Base-by-base conservation (phyloP, 30 jellyfish, hydroid and myxozoan species). In the Turritopsis dohrnii region DNA sequence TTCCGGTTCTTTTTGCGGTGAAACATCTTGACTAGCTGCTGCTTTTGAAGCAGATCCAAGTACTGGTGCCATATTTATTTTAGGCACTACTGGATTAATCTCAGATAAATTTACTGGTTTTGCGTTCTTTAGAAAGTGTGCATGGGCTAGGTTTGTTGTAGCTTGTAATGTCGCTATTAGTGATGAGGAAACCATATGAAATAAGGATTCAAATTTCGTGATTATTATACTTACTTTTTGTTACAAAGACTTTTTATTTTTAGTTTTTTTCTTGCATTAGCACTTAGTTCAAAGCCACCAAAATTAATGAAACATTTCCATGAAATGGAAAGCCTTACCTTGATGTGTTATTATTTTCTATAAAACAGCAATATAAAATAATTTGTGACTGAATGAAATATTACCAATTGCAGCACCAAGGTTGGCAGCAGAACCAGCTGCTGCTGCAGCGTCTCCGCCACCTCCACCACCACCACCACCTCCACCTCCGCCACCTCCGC, bases 321-420 rank as follows among this genome's bases (percentile, higher is more conserved):
- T 41, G 60, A 13, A 41, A 41, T 41, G 60, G 9, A 41, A 41
- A 29, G 7, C 21, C 60, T 21, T 80, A 54, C 69, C 28, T 29
- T 1, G 4, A 20, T 16, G 24, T 23, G 71, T 16, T 7, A 16
- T 74, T 81, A 19, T 52, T 23, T 21, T 41, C 52, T 18, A 21
- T 7, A 23, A 9, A n/a, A 69, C 9, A 69, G 17, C 16, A 69
- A 69, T 0, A 69, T 8, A 69, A 0, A 69, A 0, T 69, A 69
- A 23, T n/a, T n/a, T n/a, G n/a, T n/a, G n/a, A n/a, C n/a, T n/a
- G 19, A 69, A 69, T n/a, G 77, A 69, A 19, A 69, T n/a, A 69
- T 69, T 73, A 90, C 97, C 97, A 30, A 90, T 90, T 53, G 97
- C 97, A 0, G 97, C 95, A 26, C 97, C 97, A 30, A 90, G 84